Conservation (phyloP, 2,888 invertebrate genomes). For the Ophion obscuratus region DNA sequence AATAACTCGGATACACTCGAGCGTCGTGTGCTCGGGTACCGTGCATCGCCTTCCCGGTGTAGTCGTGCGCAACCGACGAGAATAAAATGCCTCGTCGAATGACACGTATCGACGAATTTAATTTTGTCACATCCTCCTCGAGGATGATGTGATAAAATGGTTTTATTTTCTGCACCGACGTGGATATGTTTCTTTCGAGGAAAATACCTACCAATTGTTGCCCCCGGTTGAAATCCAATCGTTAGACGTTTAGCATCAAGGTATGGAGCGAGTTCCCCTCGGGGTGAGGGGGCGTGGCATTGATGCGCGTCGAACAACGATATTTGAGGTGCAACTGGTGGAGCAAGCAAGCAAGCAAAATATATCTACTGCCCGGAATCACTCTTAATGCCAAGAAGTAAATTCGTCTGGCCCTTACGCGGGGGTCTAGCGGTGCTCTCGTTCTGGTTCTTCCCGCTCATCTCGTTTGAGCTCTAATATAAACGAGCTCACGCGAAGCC, state of each 20-base stretch:
- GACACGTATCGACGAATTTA: background rate
- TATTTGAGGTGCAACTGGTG: background rate
- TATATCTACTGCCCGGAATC: conserved; percentile 41
- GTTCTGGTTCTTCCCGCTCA: conserved; percentile 28
- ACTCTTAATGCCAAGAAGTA: conserved; percentile 70
- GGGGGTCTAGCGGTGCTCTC: background rate
- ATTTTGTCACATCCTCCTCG: background rate
- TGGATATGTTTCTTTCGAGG: too few relatives aligned
- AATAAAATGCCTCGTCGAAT: conserved; percentile 4
- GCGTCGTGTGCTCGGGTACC: conserved; percentile 14
- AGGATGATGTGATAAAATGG: too few relatives aligned
- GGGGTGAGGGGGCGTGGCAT: too few relatives aligned
- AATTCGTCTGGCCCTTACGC: conserved; percentile 59
- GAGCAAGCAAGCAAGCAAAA: background rate
- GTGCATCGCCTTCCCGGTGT: too few relatives aligned
- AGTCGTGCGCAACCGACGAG: background rate
- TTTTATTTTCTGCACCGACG: too few relatives aligned
- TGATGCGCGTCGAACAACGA: background rate
- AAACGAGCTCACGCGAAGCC: conserved; percentile 25
- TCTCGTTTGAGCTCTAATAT: conserved; percentile 6
- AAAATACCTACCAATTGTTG: too few relatives aligned
- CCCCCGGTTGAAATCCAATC: too few relatives aligned
- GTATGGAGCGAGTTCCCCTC: too few relatives aligned
- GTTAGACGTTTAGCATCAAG: too few relatives aligned
- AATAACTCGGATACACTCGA: conserved; percentile 14